Conservation (phyloP, 2,888 invertebrate species). For the Coleophora deauratella region DNA sequence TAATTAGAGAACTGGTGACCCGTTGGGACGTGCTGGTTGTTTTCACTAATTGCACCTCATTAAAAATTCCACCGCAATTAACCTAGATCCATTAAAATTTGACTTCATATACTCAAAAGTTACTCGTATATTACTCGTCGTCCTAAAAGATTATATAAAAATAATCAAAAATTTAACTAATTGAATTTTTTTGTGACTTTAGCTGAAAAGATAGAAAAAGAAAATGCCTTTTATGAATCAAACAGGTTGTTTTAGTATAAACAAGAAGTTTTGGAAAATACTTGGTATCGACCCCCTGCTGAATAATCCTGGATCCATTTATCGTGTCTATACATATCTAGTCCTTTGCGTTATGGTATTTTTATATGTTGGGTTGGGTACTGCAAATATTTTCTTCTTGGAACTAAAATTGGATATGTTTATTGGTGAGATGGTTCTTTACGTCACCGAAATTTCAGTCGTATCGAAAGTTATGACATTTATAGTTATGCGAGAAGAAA, state of each 20-base stretch:
- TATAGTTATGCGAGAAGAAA: conserved; percentile 25
- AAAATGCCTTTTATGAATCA: conserved; percentile 18
- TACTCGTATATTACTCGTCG: no score
- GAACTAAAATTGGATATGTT: conserved; percentile 32
- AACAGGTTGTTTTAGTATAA: conserved; percentile 37
- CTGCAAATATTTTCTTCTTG: conserved; percentile 38
- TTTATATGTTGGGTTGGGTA: conserved; percentile 23
- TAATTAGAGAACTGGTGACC: conserved; percentile 41
- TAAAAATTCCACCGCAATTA: conserved; percentile 47
- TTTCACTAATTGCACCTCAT: conserved; percentile 53
- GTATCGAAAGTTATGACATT: conserved; percentile 38
- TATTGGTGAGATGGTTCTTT: conserved; percentile 42
- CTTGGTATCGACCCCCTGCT: conserved; percentile 32
- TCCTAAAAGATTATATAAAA: no score
- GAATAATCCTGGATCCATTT: conserved; percentile 17
- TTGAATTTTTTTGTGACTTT: no score
- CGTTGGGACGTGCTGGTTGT: conserved; percentile 32
- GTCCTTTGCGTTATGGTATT: conserved; percentile 26
- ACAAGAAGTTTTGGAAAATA: conserved; percentile 35
- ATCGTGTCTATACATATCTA: conserved; percentile 26
- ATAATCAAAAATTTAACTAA: no score
- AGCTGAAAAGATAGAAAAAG: no score
- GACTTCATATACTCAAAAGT: neutral
- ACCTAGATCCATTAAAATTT: conserved; percentile 38
- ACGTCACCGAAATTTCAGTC: conserved; percentile 33